Evolutionary conservation across 1,140 invertebrate species (phyloP).

Genomic region (Diachasma alloeum): DNA sequence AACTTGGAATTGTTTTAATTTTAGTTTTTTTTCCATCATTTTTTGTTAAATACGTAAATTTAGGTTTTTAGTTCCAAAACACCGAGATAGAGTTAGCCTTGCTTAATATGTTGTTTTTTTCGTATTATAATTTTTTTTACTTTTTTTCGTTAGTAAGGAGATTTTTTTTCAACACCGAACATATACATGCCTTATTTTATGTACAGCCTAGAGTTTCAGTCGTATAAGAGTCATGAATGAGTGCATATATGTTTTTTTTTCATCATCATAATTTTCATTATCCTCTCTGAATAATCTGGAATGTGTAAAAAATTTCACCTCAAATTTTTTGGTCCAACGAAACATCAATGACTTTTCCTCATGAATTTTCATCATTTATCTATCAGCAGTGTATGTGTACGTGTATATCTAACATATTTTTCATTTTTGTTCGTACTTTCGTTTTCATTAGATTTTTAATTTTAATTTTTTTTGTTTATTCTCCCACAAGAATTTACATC

Average conservation of each 20-base stretch:
- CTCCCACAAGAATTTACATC: slow-evolving; percentile 4
- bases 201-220: slow-evolving; percentile 65
- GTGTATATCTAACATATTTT: slow-evolving; percentile 13
- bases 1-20: slow-evolving; percentile 50
- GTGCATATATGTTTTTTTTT: slow-evolving; percentile 25
- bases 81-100: slow-evolving; percentile 61
- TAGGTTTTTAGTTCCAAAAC: slow-evolving; percentile 61
- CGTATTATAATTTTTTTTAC: slow-evolving; percentile 46
- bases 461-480: neutral
- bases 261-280: slow-evolving; percentile 16
- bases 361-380: neutral
- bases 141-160: slow-evolving; percentile 57
- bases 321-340: slow-evolving; percentile 41
- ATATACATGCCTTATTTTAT: slow-evolving; percentile 64
- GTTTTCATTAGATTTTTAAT: slow-evolving; percentile 15
- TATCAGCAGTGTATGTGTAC: slow-evolving; percentile 23
- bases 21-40: slow-evolving; percentile 15
- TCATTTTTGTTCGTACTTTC: slow-evolving; percentile 24
- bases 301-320: slow-evolving; percentile 30
- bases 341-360: slow-evolving; percentile 24
- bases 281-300: slow-evolving; percentile 1
- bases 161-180: slow-evolving; percentile 60
- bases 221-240: slow-evolving; percentile 44
- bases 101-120: slow-evolving; percentile 56
- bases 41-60: slow-evolving; percentile 53